A percentile compares a stretch with the other conserved stretches of the same genome.
Evolutionary conservation across 2,888 invertebrate genomes (phyloP).

Genomic region (Micoletzkya japonica): DNA sequence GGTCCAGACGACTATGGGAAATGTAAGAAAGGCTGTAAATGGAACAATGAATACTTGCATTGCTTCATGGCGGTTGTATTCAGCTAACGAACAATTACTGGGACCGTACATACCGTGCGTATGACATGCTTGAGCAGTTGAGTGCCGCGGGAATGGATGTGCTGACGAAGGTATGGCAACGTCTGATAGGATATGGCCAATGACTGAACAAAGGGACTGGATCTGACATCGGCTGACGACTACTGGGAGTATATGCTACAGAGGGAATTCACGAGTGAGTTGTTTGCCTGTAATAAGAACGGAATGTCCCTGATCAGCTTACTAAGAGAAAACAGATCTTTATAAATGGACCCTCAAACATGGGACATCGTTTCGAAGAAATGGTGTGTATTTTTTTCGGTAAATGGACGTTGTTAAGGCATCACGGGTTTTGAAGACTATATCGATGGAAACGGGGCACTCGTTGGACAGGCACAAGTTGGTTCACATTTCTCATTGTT

Average conservation of each 20-base stretch:
- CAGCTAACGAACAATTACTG: slow-evolving; percentile 22
- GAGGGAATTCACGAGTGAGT: slow-evolving; percentile 2
- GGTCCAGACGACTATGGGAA: slow-evolving; percentile 5
- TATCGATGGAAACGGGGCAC: slow-evolving; percentile 38
- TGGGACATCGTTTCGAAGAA: too few species aligned
- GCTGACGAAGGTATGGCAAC: too few species aligned
- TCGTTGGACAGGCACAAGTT: slow-evolving; percentile 29
- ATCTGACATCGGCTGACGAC: slow-evolving; percentile 13
- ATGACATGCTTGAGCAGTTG: slow-evolving; percentile 15
- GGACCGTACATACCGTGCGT: slow-evolving; percentile 16
- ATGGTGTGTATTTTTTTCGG: not conserved
- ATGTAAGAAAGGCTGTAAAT: not conserved
- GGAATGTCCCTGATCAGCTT: too few species aligned
- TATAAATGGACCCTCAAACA: too few species aligned
- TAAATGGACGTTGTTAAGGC: slow-evolving; percentile 26
- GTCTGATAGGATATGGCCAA: too few species aligned
- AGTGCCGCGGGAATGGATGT: slow-evolving; percentile 25
- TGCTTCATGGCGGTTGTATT: not conserved
- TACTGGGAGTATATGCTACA: slow-evolving; percentile 28
- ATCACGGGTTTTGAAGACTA: slow-evolving; percentile 39
- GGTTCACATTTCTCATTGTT: slow-evolving; percentile 29
- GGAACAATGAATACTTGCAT: too few species aligned
- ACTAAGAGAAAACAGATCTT: too few species aligned
- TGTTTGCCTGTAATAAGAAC: too few species aligned
- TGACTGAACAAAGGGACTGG: slow-evolving; percentile 20